Conservation (phyloP, 2,113 vertebrate species). For the Percopsis transmontana region DNA sequence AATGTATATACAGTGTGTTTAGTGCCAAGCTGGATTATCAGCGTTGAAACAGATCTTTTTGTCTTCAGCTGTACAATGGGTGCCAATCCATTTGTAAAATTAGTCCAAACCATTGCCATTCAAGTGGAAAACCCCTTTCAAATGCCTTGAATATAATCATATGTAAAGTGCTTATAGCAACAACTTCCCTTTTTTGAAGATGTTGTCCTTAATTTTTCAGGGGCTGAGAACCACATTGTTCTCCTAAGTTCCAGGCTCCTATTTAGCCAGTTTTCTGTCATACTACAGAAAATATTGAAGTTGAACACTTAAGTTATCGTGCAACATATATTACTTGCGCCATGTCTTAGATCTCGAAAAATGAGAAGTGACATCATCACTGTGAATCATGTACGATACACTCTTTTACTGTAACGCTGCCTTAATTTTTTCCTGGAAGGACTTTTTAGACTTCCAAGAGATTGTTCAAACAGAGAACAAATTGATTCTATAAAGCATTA, state of each 20-base stretch:
- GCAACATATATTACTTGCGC: neutral
- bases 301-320: constrained; percentile 15
- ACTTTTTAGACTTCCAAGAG: constrained; percentile 23
- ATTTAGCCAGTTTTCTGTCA: constrained; percentile 18
- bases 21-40: constrained; percentile 77
- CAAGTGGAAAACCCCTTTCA: constrained; percentile 71
- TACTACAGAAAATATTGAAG: neutral
- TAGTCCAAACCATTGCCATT: constrained; percentile 70
- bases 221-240: constrained; percentile 22
- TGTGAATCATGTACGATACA: neutral
- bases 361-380: constrained; percentile 19
- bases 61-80: constrained; percentile 76
- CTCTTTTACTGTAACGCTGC: constrained; percentile 2
- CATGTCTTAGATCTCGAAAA: constrained; percentile 15
- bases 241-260: constrained; percentile 27
- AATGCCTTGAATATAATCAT: constrained; percentile 70
- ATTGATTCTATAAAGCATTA: constrained; percentile 24
- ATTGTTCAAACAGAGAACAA: constrained; percentile 22
- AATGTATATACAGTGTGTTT: constrained; percentile 77
- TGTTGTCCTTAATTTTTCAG: constrained; percentile 24
- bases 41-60: constrained; percentile 77
- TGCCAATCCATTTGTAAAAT: constrained; percentile 78
- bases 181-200: constrained; percentile 55
- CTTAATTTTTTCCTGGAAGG: constrained; percentile 24
- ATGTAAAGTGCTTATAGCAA: constrained; percentile 76